Percentiles rank a stretch among this genome's conserved stretches.
These are phyloP conservation scores for Patiria pectinifera DNA, from an alignment of 53 echinoderm and acorn worm species.

Conservation along the genomic window DNA sequence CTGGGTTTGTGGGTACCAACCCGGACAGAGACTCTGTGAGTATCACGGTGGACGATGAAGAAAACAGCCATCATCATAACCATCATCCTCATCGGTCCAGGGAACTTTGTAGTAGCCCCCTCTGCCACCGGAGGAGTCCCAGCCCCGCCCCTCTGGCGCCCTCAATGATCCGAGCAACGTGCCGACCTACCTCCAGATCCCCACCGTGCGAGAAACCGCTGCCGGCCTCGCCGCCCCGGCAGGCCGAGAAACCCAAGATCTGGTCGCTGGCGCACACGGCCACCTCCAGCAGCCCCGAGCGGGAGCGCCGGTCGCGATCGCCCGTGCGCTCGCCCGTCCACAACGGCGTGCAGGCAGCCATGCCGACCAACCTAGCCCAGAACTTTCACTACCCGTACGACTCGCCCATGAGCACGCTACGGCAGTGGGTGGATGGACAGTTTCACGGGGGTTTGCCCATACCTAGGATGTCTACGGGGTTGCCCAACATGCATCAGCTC, in stretches of 20 bases:
- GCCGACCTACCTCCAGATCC: slow-evolving; percentile 57
- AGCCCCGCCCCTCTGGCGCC: slow-evolving; percentile 58
- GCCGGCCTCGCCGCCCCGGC: slow-evolving; percentile 31
- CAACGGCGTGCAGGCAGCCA: slow-evolving; percentile 35
- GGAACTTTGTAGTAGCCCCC: slow-evolving; percentile 31
- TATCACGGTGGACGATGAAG: slow-evolving; percentile 32
- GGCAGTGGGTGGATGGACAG: slow-evolving; percentile 91
- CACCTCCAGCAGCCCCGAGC: slow-evolving; percentile 77
- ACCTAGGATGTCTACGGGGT: slow-evolving; percentile 68
- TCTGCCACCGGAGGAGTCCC: slow-evolving; percentile 54
- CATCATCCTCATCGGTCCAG: background rate
- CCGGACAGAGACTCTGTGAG: slow-evolving; percentile 20
- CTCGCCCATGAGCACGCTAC: slow-evolving; percentile 75
- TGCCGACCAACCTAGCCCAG: slow-evolving; percentile 49
- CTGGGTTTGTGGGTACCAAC: slow-evolving; percentile 26
- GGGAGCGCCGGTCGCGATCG: slow-evolving; percentile 43
- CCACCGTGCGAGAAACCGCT: slow-evolving; percentile 44
- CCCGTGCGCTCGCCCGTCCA: slow-evolving; percentile 51
- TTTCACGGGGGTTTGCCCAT: slow-evolving; percentile 76
- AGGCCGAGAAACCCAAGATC: slow-evolving; percentile 88
- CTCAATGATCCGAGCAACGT: slow-evolving; percentile 43
- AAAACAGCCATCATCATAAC: background rate
- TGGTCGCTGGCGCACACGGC: slow-evolving; percentile 98
- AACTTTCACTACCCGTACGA: slow-evolving; percentile 76
- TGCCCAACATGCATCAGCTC: slow-evolving; percentile 65